These are phyloP conservation scores for Plusia festucae DNA, from an alignment of 2,888 invertebrate genomes.

Conservation along the genomic window DNA sequence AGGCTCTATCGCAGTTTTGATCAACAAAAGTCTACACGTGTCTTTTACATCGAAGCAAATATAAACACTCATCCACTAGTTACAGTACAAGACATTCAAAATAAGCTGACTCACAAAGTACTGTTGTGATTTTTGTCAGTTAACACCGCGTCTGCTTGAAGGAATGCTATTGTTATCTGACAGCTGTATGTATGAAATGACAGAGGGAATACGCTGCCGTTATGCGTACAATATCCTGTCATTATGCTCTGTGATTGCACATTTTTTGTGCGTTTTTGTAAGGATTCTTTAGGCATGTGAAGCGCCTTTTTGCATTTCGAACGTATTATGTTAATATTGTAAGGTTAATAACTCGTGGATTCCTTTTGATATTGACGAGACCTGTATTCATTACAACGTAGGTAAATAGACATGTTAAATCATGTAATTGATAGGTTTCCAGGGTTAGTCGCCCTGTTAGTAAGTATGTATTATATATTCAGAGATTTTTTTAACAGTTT, in stretches of 20 bases:
- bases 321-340: background rate
- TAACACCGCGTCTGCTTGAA: slow-evolving; percentile 44
- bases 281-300: background rate
- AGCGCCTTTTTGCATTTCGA: background rate
- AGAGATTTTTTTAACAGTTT: no score
- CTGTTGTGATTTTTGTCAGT: slow-evolving; percentile 57
- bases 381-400: background rate
- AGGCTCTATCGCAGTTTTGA: no score
- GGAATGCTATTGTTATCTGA: slow-evolving; percentile 49
- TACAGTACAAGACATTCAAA: slow-evolving; percentile 34
- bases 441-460: no score
- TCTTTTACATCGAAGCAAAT: background rate
- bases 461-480: no score
- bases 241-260: slow-evolving; percentile 44
- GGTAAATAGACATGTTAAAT: background rate
- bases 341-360: background rate
- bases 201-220: slow-evolving; percentile 52
- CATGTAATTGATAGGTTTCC: background rate
- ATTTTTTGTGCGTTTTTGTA: slow-evolving; percentile 2
- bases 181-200: slow-evolving; percentile 56
- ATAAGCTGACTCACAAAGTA: slow-evolving; percentile 39
- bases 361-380: background rate
- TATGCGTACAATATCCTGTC: slow-evolving; percentile 38
- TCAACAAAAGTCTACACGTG: no score
- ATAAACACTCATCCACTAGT: background rate